Evolutionary conservation across 1,140 invertebrate species (phyloP).

Genomic region (Andricus grossulariae): DNA sequence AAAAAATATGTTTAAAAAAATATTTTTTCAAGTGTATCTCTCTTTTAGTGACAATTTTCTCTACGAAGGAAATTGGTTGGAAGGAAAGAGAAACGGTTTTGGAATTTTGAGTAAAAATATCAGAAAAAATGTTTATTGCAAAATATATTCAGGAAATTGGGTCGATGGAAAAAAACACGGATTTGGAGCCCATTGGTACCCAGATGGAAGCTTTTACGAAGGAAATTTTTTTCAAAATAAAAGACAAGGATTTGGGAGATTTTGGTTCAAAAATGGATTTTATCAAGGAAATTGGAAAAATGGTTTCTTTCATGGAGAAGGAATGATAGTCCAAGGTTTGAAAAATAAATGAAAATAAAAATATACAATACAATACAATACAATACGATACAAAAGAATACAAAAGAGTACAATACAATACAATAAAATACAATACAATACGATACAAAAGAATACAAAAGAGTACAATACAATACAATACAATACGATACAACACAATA

Average conservation of each 20-base stretch:
- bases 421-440: too few relatives aligned
- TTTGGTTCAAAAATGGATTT: constrained; percentile 77
- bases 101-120: constrained; percentile 57
- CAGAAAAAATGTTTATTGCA: constrained; percentile 32
- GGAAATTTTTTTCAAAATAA: constrained; percentile 79
- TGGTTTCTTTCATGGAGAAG: constrained; percentile 68
- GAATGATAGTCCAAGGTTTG: constrained; percentile 72
- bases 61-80: constrained; percentile 76
- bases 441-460: too few relatives aligned
- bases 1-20: too few relatives aligned
- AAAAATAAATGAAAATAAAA: constrained; percentile 53
- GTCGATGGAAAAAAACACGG: constrained; percentile 75
- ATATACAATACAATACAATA: too few relatives aligned
- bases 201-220: constrained; percentile 75
- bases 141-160: constrained; percentile 74
- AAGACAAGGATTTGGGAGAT: constrained; percentile 80
- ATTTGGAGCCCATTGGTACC: constrained; percentile 76
- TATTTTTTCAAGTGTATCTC: background rate
- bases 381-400: too few relatives aligned
- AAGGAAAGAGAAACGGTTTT: constrained; percentile 67
- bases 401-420: too few relatives aligned
- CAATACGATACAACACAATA: too few relatives aligned
- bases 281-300: constrained; percentile 77
- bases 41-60: constrained; percentile 64
- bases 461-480: too few relatives aligned